Evolutionary conservation across 35 echinoderm and acorn worm genomes (phyloP), one percentile per base, ranked within the genome.

Genomic region (Amphiura filiformis): DNA sequence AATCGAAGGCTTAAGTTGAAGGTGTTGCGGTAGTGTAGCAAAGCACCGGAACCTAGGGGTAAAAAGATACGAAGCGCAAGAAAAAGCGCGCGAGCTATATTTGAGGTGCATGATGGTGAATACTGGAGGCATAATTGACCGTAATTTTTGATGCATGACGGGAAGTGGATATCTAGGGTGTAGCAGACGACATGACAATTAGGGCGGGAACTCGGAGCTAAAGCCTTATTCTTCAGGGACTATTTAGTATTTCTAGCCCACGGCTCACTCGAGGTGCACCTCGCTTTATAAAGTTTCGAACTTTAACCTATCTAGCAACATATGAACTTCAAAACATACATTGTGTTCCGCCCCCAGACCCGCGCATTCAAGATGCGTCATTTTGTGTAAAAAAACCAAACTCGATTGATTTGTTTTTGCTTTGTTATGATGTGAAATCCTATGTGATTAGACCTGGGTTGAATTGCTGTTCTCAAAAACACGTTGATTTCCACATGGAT

Each of bases 141-240:
- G 61, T 30, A 70, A 70, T 70, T 70, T 30, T 70, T n/a, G 61
- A 70, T 70, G 61, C 61, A 70, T 70, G 61, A 70, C 61, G 61
- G 61, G 61, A 70, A 70, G 61, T 70, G 61, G 26, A 70, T 15
- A 70, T 30, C 28, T 18, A 70, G 61, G 61, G 7, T 70, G 61
- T n/a, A 15, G 26, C 61, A 70, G 61, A 18, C 61, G 61, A 70
- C 28, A 30, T 70, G 61, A 70, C 61, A 70, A 70, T 70, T 70
- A 70, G 61, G 61, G 61, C 61, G 61, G 28, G 61, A 70, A 26
- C 17, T 70, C 15, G 61, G 26, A 70, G 61, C 28, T n/a, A 70
- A 70, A 70, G 15, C 28, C 26, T 2, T 18, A 70, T 26, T 70
- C 61, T 30, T 70, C 2, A 1, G 61, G 28, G 61, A 70, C 28